Evolutionary conservation across 1,140 invertebrate genomes (phyloP).

Genomic region (Heliconius hermathena): DNA sequence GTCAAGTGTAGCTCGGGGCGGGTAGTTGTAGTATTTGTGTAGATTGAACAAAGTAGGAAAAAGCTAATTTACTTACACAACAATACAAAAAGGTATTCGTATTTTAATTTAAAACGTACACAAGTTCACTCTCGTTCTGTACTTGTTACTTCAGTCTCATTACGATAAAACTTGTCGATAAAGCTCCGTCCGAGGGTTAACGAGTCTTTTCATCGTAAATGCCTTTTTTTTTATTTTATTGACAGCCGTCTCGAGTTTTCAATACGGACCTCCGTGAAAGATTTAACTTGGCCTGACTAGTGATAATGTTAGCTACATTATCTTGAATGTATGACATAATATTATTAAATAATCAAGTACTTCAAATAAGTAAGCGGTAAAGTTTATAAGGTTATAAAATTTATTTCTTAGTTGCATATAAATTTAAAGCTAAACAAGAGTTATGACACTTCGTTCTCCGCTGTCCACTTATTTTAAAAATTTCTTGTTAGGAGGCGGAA

Average conservation of each 20-base stretch:
- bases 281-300: not conserved
- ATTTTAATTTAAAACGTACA: not conserved
- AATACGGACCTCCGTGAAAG: conserved; percentile 35
- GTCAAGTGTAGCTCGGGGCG: too few relatives aligned
- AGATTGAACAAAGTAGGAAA: too few relatives aligned
- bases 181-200: conserved; percentile 53
- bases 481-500: too few relatives aligned
- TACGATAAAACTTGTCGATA: conserved; percentile 61
- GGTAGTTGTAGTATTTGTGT: too few relatives aligned
- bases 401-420: too few relatives aligned
- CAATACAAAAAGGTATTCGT: not conserved
- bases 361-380: not conserved
- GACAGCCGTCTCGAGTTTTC: conserved; percentile 50
- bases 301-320: not conserved
- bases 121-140: not conserved
- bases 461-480: too few relatives aligned
- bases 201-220: conserved; percentile 63
- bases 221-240: conserved; percentile 67
- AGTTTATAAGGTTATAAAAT: not conserved
- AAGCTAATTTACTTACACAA: not conserved
- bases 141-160: conserved; percentile 42
- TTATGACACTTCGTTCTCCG: too few relatives aligned
- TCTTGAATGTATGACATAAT: not conserved
- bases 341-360: not conserved
- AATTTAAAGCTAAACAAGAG: too few relatives aligned